Conservation (phyloP, 2,797 vertebrate species). For the Sciaenops ocellatus region DNA sequence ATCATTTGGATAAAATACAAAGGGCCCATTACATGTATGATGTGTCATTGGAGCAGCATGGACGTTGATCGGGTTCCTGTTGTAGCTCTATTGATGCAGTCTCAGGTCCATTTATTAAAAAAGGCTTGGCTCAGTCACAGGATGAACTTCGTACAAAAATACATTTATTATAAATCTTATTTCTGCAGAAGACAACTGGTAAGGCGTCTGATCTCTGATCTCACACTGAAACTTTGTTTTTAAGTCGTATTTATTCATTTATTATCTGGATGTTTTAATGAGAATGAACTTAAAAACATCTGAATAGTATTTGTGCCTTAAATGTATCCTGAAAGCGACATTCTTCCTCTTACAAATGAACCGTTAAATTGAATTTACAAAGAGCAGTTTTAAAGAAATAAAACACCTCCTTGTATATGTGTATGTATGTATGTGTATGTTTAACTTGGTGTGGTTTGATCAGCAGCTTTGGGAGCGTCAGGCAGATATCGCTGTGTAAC, state of each 20-base stretch:
- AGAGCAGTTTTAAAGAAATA: not conserved
- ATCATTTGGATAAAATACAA: not conserved
- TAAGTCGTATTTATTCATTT: not conserved
- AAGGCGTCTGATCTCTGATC: not conserved
- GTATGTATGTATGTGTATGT: not conserved
- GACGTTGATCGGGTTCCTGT: no score
- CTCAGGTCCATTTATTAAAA: not conserved
- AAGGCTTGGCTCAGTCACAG: conserved; percentile 28
- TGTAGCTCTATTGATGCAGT: no score
- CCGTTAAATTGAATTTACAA: not conserved
- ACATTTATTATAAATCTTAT: conserved; percentile 16
- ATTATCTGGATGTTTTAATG: not conserved
- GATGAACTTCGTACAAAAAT: not conserved
- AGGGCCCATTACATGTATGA: not conserved
- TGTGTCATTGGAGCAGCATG: no score
- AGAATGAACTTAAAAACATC: not conserved
- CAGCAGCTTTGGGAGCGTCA: not conserved
- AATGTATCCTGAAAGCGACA: not conserved
- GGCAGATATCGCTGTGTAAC: not conserved
- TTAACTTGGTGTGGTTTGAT: not conserved
- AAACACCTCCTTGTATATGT: not conserved
- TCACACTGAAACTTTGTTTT: not conserved
- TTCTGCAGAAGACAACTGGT: not conserved
- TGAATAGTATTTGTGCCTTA: no score
- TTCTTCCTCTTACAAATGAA: not conserved